phyloP scores from a whole-genome alignment of 2,113 vertebrate genomes.

The Turdus rufiventris region DNA sequence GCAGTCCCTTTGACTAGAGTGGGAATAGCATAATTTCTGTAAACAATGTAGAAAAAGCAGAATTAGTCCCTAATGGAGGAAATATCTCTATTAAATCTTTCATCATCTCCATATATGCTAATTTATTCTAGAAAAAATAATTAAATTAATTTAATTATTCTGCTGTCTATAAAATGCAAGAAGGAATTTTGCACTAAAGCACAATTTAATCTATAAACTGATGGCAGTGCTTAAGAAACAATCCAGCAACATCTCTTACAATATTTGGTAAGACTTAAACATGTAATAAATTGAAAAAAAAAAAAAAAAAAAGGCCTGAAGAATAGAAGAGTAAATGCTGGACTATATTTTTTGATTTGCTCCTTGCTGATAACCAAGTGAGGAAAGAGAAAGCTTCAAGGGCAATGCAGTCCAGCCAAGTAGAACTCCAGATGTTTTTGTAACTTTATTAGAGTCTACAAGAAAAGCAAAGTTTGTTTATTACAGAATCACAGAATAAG shows the following conservation, averaged over 20 bases:
- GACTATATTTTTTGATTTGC: background rate
- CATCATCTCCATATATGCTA: background rate
- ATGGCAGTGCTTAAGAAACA: background rate
- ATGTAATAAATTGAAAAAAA: background rate
- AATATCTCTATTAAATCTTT: conserved; percentile 45
- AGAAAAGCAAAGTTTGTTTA: background rate
- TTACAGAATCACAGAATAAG: background rate
- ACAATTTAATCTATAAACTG: background rate
- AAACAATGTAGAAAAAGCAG: background rate
- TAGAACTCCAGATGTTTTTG: background rate
- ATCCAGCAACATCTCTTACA: background rate
- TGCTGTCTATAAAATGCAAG: background rate
- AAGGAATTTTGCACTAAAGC: background rate
- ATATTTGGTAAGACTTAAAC: background rate
- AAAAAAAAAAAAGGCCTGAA: background rate
- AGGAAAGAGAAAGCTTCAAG: background rate
- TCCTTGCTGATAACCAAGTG: background rate
- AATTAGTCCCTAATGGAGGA: conserved; percentile 8
- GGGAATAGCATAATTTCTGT: background rate
- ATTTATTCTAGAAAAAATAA: conserved; percentile 36
- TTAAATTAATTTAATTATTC: conserved; percentile 36
- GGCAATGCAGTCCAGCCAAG: background rate
- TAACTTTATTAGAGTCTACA: background rate
- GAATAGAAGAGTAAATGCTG: background rate
- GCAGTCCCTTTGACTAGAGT: background rate